A percentile compares a stretch with the other conserved stretches of the same genome.
Evolutionary conservation across 2,888 invertebrate species (phyloP).

Genomic region (Apotomis betuletana): DNA sequence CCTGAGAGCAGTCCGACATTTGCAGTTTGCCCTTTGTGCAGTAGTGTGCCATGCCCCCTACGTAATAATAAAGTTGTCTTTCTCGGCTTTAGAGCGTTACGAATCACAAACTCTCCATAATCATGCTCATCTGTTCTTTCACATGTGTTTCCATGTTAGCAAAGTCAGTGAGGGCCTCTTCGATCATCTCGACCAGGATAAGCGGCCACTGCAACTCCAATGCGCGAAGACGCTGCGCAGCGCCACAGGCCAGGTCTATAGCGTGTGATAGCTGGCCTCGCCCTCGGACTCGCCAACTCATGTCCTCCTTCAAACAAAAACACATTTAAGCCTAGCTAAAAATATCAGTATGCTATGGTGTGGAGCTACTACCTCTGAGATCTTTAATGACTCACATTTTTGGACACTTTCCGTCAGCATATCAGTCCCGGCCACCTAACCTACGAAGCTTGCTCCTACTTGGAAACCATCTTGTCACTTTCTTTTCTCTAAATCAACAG

Average conservation of each 20-base stretch:
- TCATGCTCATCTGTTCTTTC: slow-evolving; percentile 85
- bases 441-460: too few relatives aligned
- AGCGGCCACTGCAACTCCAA: slow-evolving; percentile 91
- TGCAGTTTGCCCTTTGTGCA: too few relatives aligned
- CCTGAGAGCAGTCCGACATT: too few relatives aligned
- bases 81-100: background rate
- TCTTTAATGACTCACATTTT: too few relatives aligned
- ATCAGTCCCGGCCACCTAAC: too few relatives aligned
- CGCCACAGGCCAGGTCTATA: slow-evolving; percentile 89
- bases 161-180: slow-evolving; percentile 90
- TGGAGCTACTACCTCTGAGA: too few relatives aligned
- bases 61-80: background rate
- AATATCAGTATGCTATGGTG: too few relatives aligned
- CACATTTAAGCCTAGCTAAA: background rate
- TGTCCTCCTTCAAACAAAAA: slow-evolving; percentile 85
- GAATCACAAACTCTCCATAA: slow-evolving; percentile 68
- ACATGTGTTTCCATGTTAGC: slow-evolving; percentile 92
- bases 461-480: too few relatives aligned
- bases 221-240: slow-evolving; percentile 89
- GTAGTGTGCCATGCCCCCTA: too few relatives aligned
- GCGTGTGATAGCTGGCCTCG: slow-evolving; percentile 87
- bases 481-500: too few relatives aligned
- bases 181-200: slow-evolving; percentile 89
- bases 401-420: too few relatives aligned
- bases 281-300: slow-evolving; percentile 89